Percentiles rank a stretch among this genome's conserved stretches.
These are phyloP conservation scores for Callyntrura guangdongensis DNA, from an alignment of 2,888 invertebrate species.

Conservation along the genomic window DNA sequence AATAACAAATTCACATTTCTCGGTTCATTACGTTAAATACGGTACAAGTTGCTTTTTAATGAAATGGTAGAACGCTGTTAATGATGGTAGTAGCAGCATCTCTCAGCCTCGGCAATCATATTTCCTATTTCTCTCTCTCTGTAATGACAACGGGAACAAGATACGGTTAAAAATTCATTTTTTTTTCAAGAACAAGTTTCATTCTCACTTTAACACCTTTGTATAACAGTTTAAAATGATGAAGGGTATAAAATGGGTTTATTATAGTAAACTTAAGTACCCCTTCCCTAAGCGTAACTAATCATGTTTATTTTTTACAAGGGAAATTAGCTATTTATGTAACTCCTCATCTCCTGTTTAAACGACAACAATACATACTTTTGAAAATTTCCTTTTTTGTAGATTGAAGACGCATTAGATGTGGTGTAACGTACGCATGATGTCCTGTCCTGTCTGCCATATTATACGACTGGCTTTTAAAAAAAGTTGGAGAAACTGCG, in stretches of 20 bases:
- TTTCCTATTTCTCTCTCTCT: not conserved
- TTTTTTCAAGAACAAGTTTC: slow-evolving; percentile 1
- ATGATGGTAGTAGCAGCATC: not conserved
- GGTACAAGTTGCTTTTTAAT: slow-evolving; percentile 23
- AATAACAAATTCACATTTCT: slow-evolving; percentile 10
- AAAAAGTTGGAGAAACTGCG: slow-evolving; percentile 67
- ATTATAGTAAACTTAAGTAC: slow-evolving; percentile 4
- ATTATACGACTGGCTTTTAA: slow-evolving; percentile 18
- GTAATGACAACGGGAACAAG: slow-evolving; percentile 53
- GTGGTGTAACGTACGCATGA: not conserved
- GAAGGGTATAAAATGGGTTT: slow-evolving; percentile 25
- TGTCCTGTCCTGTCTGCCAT: slow-evolving; percentile 2
- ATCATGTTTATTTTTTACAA: slow-evolving; percentile 58
- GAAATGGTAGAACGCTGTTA: slow-evolving; percentile 20
- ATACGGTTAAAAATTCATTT: not conserved
- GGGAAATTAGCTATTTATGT: slow-evolving; percentile 57
- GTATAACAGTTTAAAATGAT: slow-evolving; percentile 44
- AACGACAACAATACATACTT: slow-evolving; percentile 37
- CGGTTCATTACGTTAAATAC: slow-evolving; percentile 14
- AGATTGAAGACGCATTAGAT: not conserved
- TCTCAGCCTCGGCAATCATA: not conserved
- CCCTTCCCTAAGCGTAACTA: slow-evolving; percentile 51
- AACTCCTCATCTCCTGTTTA: slow-evolving; percentile 44
- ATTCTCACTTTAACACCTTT: slow-evolving; percentile 55
- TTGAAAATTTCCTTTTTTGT: slow-evolving; percentile 26